Percentiles rank a stretch among this genome's conserved stretches.
Conservation (phyloP, 2,888 invertebrate species). For the Lomographa bimaculata region DNA sequence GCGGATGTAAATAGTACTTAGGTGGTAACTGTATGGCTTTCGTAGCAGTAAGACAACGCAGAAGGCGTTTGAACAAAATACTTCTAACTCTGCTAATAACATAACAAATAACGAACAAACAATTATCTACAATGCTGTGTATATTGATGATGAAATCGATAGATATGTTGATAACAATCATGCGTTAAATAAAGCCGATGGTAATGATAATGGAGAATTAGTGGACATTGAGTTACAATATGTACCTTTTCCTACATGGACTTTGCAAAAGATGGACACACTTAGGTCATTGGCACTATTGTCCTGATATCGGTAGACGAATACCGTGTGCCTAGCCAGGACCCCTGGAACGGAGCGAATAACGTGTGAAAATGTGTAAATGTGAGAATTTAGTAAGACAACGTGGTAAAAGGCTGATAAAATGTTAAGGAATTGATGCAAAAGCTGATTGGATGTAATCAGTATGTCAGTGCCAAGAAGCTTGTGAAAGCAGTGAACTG, state of each 20-base stretch:
- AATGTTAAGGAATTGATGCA: not conserved
- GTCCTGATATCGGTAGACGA: constrained; percentile 80
- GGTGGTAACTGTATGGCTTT: too few species aligned
- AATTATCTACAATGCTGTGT: constrained; percentile 4
- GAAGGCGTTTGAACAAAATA: constrained; percentile 3
- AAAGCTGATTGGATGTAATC: constrained; percentile 6
- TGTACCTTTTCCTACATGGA: constrained; percentile 84
- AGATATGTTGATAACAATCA: too few species aligned
- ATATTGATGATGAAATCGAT: too few species aligned
- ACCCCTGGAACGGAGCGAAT: constrained; percentile 72
- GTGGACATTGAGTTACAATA: constrained; percentile 34
- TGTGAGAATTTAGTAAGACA: constrained; percentile 18
- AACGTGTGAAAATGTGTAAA: constrained; percentile 23
- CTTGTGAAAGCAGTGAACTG: too few species aligned
- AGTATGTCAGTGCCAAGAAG: too few species aligned
- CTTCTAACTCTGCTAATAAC: constrained; percentile 7
- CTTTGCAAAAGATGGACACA: constrained; percentile 82
- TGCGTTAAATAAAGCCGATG: constrained; percentile 24
- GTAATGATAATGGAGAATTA: constrained; percentile 36
- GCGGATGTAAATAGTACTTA: too few species aligned
- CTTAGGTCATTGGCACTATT: constrained; percentile 77
- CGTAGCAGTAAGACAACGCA: too few species aligned
- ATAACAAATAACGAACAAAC: constrained; percentile 11
- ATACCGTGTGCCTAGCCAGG: constrained; percentile 78
- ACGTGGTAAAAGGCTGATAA: not conserved